Evolutionary conservation across 2,888 invertebrate genomes (phyloP).

Genomic region (Boloria selene): DNA sequence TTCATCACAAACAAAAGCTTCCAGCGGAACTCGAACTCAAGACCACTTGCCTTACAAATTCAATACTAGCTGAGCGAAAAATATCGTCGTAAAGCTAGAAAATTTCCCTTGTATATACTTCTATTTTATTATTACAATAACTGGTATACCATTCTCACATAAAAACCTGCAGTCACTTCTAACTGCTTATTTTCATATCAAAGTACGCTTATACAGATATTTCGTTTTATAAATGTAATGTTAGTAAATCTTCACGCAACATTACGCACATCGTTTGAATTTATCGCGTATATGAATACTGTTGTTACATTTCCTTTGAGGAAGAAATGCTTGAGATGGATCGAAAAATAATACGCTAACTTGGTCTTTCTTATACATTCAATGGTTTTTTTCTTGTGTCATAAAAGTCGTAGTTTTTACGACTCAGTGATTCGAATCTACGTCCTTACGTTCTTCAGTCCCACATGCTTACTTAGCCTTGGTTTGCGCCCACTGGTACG

Average conservation of each 20-base stretch:
- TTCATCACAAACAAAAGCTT: too few relatives aligned
- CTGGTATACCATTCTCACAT: neutral
- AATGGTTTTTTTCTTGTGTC: too few relatives aligned
- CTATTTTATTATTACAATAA: neutral
- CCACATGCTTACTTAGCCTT: too few relatives aligned
- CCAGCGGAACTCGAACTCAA: too few relatives aligned
- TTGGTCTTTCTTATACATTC: too few relatives aligned
- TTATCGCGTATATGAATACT: slow-evolving; percentile 3
- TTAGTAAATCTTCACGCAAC: slow-evolving; percentile 14
- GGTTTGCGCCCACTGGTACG: too few relatives aligned
- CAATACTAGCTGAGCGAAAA: too few relatives aligned
- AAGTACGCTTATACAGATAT: neutral
- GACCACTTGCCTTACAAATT: too few relatives aligned
- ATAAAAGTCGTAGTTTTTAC: too few relatives aligned
- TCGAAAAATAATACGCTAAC: too few relatives aligned
- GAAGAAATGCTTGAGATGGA: neutral
- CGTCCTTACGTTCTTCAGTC: too few relatives aligned
- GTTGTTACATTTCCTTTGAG: neutral
- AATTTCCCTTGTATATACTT: neutral
- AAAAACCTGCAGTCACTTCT: neutral
- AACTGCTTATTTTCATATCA: slow-evolving; percentile 9
- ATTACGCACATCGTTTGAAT: slow-evolving; percentile 7
- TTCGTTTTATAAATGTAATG: slow-evolving; percentile 4
- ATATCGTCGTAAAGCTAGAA: too few relatives aligned
- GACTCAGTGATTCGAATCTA: neutral